Base-by-base conservation (phyloP, 92 coral and sea anemone genomes). In the Anthopleura xanthogrammica region DNA sequence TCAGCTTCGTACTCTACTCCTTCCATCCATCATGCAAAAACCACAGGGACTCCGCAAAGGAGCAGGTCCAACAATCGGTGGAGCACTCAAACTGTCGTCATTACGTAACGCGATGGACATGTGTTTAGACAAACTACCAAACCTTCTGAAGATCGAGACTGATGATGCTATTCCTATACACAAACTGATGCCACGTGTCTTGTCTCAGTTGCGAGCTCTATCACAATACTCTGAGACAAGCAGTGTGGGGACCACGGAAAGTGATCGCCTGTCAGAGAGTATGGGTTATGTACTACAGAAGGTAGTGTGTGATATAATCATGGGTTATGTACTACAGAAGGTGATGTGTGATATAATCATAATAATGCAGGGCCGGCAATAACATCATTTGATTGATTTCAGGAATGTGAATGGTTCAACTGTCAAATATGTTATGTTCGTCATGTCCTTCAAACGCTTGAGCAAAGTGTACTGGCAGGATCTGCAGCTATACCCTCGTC, bases 381-480 rank as follows among this genome's bases (percentile, higher is more conserved):
- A 54, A 8, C 19, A 2, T 62, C 13, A 1, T 68, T 24, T 68
- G 42, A 9, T n/a, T 36, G 74, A 14, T 55, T 79, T 43, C 83
- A 95, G 98, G 98, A 95, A 73, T 93, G 96, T 77, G 95, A 95
- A 75, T 95, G 98, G 98, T 95, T 95, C 52, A 95, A 95, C 87
- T 90, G 93, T 77, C 87, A 94, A 24, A 90, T 95, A 72, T 93
- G 86, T 73, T 88, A 90, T 88, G 88, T 95, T 55, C 98, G 98
- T 5, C 98, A 93, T 75, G 79, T 95, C 20, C 82, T 95, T n/a
- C 95, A 91, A 65, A 87, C 90, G 12, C 87, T 95, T 73, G 98
- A 93, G 83, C 93, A 92, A 75, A 91, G 98, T 83, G 93, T 95
- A 40, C 68, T 94, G 8, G 94, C 98, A 36, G 96, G 98, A 39